Base-by-base conservation (phyloP, 2,888 invertebrate genomes). In the Boloria euphrosyne region DNA sequence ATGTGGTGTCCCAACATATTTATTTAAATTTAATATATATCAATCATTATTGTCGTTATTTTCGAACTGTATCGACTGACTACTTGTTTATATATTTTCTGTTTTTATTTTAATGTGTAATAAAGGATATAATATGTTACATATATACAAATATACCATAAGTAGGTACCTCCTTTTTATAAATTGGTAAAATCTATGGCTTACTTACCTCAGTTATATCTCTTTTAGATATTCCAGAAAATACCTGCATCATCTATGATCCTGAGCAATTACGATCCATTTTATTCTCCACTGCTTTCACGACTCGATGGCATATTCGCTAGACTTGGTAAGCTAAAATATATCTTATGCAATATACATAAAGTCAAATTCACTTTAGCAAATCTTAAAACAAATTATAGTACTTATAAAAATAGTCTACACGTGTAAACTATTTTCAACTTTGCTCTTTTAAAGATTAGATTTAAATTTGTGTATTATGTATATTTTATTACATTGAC, bases 241-340 rank as follows among this genome's bases (percentile, higher is more conserved):
- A 97, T 97, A 75, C 97, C 97, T 38, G 94, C 95, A 31, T 97
- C 97, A 0, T 96, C 97, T 0, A 89, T 97, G 83, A 93, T 97
- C 61, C 89, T 97, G 65, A 96, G 96, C 72, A 96, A 96, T 84
- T 97, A 97, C 85, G 97, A 97, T 82, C 97, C 97, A 0, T 97
- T 97, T 89, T 97, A 97, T 85, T 97, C 97, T 71, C 97, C 97
- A 0, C 82, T 97, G 27, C 85, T 97, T 16, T 97, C 97, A 0
- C 93, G 97, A 16, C 93, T 97, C 63, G 97, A 97, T 76, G 95
- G 96, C 0, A 96, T 97, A 53, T 97, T 97, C 85, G 95, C 95
- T 55, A 91, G 93, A 75, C 86, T 93, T 10, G 92, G 92, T 92
- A 79, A 64, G 64, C 16, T 31, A 46, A 64, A 31, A 18, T 57